Base-by-base conservation (phyloP, 2,113 vertebrate genomes). In the Oncorhynchus kisutch region DNA sequence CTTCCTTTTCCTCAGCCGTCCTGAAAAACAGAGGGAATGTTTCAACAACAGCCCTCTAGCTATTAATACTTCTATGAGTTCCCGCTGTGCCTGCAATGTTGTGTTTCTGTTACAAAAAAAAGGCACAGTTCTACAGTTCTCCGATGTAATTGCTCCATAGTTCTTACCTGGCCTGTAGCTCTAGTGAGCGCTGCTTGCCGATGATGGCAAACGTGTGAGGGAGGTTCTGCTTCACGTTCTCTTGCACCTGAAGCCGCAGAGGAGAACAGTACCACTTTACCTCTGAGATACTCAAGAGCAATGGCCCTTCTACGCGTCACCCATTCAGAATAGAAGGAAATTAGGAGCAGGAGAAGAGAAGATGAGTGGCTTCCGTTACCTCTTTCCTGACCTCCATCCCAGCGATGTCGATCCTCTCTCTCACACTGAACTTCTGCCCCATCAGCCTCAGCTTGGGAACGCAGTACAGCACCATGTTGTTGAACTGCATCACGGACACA, bases 401-500 rank as follows among this genome's bases (percentile, higher is more conserved):
- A 1, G 96, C 95, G 60, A 99, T 96, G 90, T 99, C 96, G 72
- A 99, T 97, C 91, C 95, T 95, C 88, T 98, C 96, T 73, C 97
- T 92, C 79, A 99, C 97, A 1, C 97, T 99, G 91, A 99, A 99
- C 90, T 99, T 99, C 92, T 99, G 97, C 66, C 97, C 98, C 77
- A 97, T 98, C 76, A 99, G 94, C 78, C 98, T 88, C 77, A 99
- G 92, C 82, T 97, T 98, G 75, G 98, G 98, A 82, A 99, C 97
- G 49, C 98, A 99, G 91, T 99, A 99, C 22, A 99, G 94, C 83
- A 99, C 86, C 96, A 97, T 98, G 82, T 96, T 99, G 90, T 98
- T 99, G 89, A 99, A 99, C 98, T 99, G 86, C 0, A 27, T 64
- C 31, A 67, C 14, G 76, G n/a, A 67, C 24, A 67, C 25, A 45